Evolutionary conservation across 92 coral and sea anemone species (phyloP).

Genomic region (Epizoanthus ramosus): DNA sequence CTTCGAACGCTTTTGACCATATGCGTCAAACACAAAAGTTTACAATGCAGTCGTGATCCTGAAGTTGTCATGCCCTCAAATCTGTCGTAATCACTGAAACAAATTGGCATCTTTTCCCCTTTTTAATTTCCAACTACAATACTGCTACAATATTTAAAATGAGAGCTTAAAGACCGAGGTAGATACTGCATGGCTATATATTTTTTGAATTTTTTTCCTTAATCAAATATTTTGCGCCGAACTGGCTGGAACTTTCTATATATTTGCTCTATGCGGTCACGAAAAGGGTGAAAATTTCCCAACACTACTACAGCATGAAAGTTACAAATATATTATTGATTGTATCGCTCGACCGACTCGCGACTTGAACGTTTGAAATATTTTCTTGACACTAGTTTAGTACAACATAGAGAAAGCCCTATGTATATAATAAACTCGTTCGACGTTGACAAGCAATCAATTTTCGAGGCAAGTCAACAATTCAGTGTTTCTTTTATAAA

Average conservation of each 20-base stretch:
- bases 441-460: neutral
- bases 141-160: neutral
- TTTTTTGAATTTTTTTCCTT: neutral
- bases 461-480: constrained; percentile 20
- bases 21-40: too few relatives aligned
- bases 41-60: too few relatives aligned
- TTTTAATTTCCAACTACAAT: too few relatives aligned
- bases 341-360: constrained; percentile 4
- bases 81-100: too few relatives aligned
- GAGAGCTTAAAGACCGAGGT: neutral
- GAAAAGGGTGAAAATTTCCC: neutral
- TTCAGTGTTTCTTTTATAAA: constrained; percentile 4
- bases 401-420: neutral
- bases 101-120: too few relatives aligned
- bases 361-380: neutral
- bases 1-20: too few relatives aligned
- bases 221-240: constrained; percentile 3
- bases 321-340: neutral
- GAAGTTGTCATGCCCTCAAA: too few relatives aligned
- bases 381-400: neutral
- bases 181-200: neutral
- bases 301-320: neutral
- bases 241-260: neutral
- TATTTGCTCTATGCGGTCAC: neutral
- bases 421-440: constrained; percentile 8